A percentile compares a stretch with the other conserved stretches of the same genome.
Evolutionary conservation across 2,797 vertebrate genomes (phyloP).

Genomic region (Euphonia xanthogaster): DNA sequence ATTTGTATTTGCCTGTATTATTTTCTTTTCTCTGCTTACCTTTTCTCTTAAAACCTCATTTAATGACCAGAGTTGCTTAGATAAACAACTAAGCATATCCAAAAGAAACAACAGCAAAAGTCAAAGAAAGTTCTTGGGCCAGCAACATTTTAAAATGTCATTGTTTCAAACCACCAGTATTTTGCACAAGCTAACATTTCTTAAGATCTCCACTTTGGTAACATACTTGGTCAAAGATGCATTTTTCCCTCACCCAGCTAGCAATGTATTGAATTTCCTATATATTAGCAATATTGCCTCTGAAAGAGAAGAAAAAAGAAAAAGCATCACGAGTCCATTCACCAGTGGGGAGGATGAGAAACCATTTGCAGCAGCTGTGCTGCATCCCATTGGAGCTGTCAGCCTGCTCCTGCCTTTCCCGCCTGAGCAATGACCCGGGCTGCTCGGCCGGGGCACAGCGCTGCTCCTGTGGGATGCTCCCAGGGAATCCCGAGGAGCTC

Average conservation of each 20-base stretch:
- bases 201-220: neutral
- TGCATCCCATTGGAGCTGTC: fast-evolving
- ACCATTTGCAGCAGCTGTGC: neutral
- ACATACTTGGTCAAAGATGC: neutral
- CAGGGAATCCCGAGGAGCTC: neutral
- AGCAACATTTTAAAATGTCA: conserved; percentile 52
- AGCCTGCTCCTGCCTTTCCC: neutral
- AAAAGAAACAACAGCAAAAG: conserved; percentile 71
- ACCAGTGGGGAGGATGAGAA: neutral
- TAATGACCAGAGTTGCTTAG: conserved; percentile 47
- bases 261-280: neutral
- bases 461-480: fast-evolving
- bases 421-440: neutral
- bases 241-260: neutral
- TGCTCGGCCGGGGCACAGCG: fast-evolving
- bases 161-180: conserved; percentile 58
- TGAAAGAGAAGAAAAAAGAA: no score
- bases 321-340: neutral
- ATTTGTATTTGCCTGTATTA: conserved; percentile 39
- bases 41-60: conserved; percentile 59
- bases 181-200: conserved; percentile 38
- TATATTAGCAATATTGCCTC: neutral
- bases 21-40: conserved; percentile 56
- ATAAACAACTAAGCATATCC: conserved; percentile 65
- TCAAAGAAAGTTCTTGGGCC: conserved; percentile 68